Evolutionary conservation across 2,888 invertebrate genomes (phyloP), one percentile per base, ranked within the genome.

Genomic region (Ochropleura plecta): DNA sequence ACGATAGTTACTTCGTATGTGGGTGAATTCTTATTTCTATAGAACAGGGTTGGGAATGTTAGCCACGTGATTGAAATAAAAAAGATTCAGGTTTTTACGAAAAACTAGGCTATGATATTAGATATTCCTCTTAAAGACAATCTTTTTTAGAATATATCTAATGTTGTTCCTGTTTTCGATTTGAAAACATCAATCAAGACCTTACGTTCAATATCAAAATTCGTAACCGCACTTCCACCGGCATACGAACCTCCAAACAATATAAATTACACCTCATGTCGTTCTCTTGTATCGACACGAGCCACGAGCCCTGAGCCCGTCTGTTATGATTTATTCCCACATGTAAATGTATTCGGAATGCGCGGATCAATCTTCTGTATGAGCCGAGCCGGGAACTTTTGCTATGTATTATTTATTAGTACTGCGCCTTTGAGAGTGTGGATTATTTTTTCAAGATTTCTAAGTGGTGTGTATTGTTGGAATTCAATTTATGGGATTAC

Each of bases 301-400:
- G 40, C 62, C 59, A 44, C 48, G 40, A 68, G 59, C 67, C 44
- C 42, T 14, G 44, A 75, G 75, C 78, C 49, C 60, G 42, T 7
- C 60, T 57, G 82, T 85, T 85, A 82, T 82, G 82, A 82, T 82
- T 85, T 82, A 85, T 82, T 82, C 82, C 70, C 64, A 66, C 83
- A 78, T 87, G 87, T 82, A 82, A 87, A 85, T 85, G 72, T 85
- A 76, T 85, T 87, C 70, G 70, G 68, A 85, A 81, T 57, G 76
- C 72, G 71, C 59, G 77, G 86, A 86, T 86, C 86, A 87, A 87
- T 86, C 86, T 88, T 86, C 62, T 70, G 67, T 74, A 78, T 70
- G 73, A 86, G 70, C 76, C 73, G 73, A 78, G 72, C 64, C 62
- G 78, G 67, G 76, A 87, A 81, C 84, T 77, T 81, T 73, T 42